These are phyloP conservation scores for Maccullochella peelii DNA, from an alignment of 2,113 vertebrate species.

Conservation along the genomic window DNA sequence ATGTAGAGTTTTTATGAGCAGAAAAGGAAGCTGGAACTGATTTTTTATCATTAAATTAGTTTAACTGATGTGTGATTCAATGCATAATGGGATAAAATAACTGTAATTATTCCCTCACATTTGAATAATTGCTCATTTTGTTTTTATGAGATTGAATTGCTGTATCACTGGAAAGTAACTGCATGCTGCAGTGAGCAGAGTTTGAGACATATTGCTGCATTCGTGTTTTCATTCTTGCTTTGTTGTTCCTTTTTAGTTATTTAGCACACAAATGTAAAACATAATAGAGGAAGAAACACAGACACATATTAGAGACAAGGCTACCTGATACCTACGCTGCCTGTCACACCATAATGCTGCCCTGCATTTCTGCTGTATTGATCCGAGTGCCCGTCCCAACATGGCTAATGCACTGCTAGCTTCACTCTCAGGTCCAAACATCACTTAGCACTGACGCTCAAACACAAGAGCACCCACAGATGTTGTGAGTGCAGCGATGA, in stretches of 20 bases:
- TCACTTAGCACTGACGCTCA: conserved; percentile 52
- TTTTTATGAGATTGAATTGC: conserved; percentile 17
- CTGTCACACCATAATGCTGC: conserved; percentile 39
- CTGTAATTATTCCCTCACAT: background rate
- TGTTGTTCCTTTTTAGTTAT: background rate
- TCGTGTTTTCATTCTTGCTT: background rate
- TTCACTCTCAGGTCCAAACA: conserved; percentile 45
- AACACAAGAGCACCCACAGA: background rate
- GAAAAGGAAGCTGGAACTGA: background rate
- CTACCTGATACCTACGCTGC: conserved; percentile 56
- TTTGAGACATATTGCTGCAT: background rate
- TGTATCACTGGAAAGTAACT: background rate
- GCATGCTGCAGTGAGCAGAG: background rate
- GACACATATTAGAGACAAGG: background rate
- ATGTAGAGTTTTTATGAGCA: background rate
- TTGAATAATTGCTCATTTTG: conserved; percentile 19
- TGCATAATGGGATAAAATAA: conserved; percentile 1
- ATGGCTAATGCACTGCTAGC: conserved; percentile 55
- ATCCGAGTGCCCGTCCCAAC: conserved; percentile 39
- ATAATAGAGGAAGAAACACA: background rate
- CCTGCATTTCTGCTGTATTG: conserved; percentile 58
- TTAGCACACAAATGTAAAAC: conserved; percentile 7
- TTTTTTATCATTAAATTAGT: background rate
- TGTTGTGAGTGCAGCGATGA: background rate
- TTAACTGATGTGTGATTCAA: background rate